A percentile compares a stretch with the other conserved stretches of the same genome.
These are phyloP conservation scores for Etheostoma nigrum DNA, from an alignment of 2,797 vertebrate species.

Conservation along the genomic window DNA sequence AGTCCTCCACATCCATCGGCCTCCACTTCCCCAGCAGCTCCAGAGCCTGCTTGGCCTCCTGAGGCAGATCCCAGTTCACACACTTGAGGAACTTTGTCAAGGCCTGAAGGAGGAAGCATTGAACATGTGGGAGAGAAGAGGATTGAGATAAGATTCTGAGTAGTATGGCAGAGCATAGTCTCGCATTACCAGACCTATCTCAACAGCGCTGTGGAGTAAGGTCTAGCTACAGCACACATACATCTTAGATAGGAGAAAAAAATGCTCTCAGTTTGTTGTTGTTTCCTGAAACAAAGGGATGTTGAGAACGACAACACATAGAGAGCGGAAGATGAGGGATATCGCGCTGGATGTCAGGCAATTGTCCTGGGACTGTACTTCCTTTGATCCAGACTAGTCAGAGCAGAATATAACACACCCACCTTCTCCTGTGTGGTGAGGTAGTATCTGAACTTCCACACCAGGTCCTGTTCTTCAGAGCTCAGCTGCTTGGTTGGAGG, in stretches of 20 bases:
- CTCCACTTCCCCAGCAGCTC: slow-evolving; percentile 97
- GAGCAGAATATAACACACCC: not conserved
- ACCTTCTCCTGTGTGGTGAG: slow-evolving; percentile 99
- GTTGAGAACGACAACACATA: too few species aligned
- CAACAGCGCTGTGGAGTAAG: too few species aligned
- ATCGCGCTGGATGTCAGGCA: too few species aligned
- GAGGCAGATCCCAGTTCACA: slow-evolving; percentile 98
- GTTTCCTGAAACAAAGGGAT: too few species aligned
- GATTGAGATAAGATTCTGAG: not conserved
- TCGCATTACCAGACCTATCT: too few species aligned
- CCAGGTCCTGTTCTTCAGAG: slow-evolving; percentile 97
- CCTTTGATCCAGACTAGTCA: too few species aligned
- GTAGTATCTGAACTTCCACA: slow-evolving; percentile 99
- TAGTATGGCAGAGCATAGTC: not conserved
- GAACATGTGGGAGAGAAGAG: not conserved
- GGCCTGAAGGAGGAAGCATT: slow-evolving; percentile 83
- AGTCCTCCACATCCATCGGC: slow-evolving; percentile 99
- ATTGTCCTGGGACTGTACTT: too few species aligned
- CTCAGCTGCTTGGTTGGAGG: slow-evolving; percentile 97
- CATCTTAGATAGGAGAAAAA: too few species aligned
- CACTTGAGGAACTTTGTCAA: slow-evolving; percentile 99
- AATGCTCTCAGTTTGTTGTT: too few species aligned
- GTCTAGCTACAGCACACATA: too few species aligned
- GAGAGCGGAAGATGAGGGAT: too few species aligned
- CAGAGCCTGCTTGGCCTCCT: slow-evolving; percentile 97